Percentiles rank a stretch among this genome's conserved stretches.
phyloP scores from a whole-genome alignment of 2,888 invertebrate genomes.

The Chrysodeixis includens region DNA sequence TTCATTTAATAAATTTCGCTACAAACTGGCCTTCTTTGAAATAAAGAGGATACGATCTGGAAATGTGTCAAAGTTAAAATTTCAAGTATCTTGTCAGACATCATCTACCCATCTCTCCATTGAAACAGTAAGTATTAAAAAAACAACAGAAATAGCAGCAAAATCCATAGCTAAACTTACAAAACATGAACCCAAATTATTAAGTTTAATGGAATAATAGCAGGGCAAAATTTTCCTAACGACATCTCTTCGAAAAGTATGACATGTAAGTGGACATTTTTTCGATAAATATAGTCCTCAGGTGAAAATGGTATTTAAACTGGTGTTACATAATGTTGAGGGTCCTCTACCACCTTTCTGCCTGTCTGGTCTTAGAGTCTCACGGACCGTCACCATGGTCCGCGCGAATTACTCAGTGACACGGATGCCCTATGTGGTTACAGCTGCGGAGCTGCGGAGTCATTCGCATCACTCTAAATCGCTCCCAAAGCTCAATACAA shows the following conservation, averaged over 20 bases:
- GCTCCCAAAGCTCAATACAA: no score
- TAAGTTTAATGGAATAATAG: neutral
- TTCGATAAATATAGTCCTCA: neutral
- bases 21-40: conserved; percentile 11
- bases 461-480: no score
- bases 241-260: neutral
- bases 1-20: neutral
- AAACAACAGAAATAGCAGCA: conserved; percentile 4
- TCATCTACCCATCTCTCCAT: neutral
- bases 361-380: no score
- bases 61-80: neutral
- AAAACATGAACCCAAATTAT: neutral
- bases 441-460: no score
- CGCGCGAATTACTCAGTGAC: no score
- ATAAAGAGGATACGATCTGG: neutral
- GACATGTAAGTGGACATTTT: neutral
- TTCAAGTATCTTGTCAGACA: neutral
- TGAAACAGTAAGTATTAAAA: neutral
- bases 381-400: no score
- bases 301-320: neutral
- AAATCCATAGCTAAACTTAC: conserved; percentile 2
- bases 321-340: no score
- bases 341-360: no score
- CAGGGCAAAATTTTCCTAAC: neutral
- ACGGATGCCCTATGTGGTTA: no score